Percentiles rank a stretch among this genome's conserved stretches.
phyloP scores from a whole-genome alignment of 2,113 vertebrate species.

The Ibidorhyncha struthersii region DNA sequence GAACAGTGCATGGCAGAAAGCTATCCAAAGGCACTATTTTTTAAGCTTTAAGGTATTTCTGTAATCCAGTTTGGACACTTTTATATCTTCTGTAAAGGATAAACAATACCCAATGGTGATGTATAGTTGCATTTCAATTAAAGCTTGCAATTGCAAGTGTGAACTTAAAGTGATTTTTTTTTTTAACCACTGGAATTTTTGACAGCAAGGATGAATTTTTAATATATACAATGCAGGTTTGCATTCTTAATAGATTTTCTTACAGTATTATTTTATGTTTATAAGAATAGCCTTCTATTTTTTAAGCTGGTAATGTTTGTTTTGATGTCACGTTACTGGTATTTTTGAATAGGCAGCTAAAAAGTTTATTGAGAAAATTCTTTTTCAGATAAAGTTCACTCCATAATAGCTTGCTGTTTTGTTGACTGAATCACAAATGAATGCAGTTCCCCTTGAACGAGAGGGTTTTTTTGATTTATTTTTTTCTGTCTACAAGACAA shows the following conservation, averaged over 20 bases:
- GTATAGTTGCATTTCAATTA: not conserved
- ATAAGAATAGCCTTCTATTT: not conserved
- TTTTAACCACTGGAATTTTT: not conserved
- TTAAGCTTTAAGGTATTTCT: not conserved
- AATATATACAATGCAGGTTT: not conserved
- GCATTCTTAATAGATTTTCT: not conserved
- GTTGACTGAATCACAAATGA: not conserved
- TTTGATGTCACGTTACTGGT: not conserved
- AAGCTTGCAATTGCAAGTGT: not conserved
- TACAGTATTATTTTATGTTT: not conserved
- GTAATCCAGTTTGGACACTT: not conserved
- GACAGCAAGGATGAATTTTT: not conserved
- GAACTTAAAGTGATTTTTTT: not conserved
- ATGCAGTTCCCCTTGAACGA: not conserved
- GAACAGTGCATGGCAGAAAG: not conserved
- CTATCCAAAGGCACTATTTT: not conserved
- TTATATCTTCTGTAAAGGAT: not conserved
- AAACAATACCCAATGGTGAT: not conserved
- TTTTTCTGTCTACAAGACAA: not conserved
- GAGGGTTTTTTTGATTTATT: not conserved
- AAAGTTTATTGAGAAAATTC: not conserved
- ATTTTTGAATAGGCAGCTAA: not conserved
- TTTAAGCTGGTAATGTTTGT: not conserved
- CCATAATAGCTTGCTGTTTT: not conserved
- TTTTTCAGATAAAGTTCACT: not conserved